Base-by-base conservation (phyloP, 2,113 vertebrate genomes). In the Eulemur rufifrons region DNA sequence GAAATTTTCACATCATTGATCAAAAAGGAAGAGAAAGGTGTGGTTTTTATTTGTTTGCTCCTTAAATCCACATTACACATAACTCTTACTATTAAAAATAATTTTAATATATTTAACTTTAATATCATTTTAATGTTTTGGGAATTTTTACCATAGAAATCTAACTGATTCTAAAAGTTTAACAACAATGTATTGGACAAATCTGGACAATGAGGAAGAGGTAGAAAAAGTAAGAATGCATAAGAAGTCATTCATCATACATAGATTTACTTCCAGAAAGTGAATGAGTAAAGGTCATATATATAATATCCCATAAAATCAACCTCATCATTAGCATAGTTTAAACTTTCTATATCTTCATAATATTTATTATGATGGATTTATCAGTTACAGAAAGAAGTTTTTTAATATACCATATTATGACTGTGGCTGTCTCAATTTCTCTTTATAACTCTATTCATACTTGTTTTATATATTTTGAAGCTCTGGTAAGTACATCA, bases 1-100 rank as follows among this genome's bases (percentile, higher is more conserved):
- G 61, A 95, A 23, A 64, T 84, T 95, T 95, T 89, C 56, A 86
- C 37, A 89, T 89, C 56, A 82, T 89, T 93, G 82, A 88, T 93
- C 59, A 52, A 91, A 96, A 54, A 39, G 42, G n/a, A 56, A 82
- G 74, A 61, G 7, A 89, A 66, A 76, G 21, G 15, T 91, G 3
- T n/a, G 50, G 0, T 52, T 71, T 89, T 80, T 47, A 20, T 66
- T 71, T 80, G 63, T n/a, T 95, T 91, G 42, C 21, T 91, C 18
- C 12, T 84, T 82, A 88, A 85, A 81, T 42, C 42, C 37, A 66
- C 32, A 84, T 54, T 23, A 69, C 61, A 93, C 1, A 52, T 25
- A 90, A 56, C 11, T 64, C 5, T 59, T 71, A 10, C 42, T 54
- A 47, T 5, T 78, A 89, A 92, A 96, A 82, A 68, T 61, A 54